Base-by-base conservation (phyloP, 1,140 invertebrate genomes). In the Oedothorax gibbosus region DNA sequence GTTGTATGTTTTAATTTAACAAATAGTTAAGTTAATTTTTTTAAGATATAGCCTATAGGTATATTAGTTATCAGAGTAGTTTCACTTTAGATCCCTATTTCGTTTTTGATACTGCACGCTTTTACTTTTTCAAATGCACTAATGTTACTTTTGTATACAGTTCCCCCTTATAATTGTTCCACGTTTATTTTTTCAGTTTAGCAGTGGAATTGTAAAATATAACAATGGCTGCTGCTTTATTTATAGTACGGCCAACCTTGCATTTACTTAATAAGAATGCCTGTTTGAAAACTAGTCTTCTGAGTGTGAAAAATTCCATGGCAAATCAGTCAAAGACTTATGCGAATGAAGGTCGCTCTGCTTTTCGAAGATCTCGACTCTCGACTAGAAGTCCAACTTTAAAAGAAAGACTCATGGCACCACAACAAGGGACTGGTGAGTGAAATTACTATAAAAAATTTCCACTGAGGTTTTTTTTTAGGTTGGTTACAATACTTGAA, bases 401-500 rank as follows among this genome's bases (percentile, higher is more conserved):
- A 6, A 89, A 90, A 14, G 92, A 93, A 83, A 89, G 86, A n/a
- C 86, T 89, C 0, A 89, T 91, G 88, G 89, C 90, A 68, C 92
- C 92, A 50, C 91, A 92, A 57, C 90, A 90, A 73, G 91, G 91
- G 86, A 89, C 90, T 86, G 91, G 93, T 92, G 90, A 87, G 62
- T 56, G n/a, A 75, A 35, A 35, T 35, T 35, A 35, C 5, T 35
- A 5, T 35, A 35, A 35, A 35, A 35, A 35, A 35, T 5, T 35
- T 35, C 5, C 35, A 35, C 35, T 35, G 35, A n/a, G n/a, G n/a
- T n/a, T n/a, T n/a, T 35, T 2, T 35, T 35, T 35, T 5, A 35
- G 35, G 35, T 35, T 35, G 35, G 1, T 35, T 35, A 35, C 35
- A 35, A 35, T 35, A 35, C 35, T 35, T 35, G 35, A n/a, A n/a